Base-by-base conservation (phyloP, 2,113 vertebrate species). In the Cynoglossus semilaevis region DNA sequence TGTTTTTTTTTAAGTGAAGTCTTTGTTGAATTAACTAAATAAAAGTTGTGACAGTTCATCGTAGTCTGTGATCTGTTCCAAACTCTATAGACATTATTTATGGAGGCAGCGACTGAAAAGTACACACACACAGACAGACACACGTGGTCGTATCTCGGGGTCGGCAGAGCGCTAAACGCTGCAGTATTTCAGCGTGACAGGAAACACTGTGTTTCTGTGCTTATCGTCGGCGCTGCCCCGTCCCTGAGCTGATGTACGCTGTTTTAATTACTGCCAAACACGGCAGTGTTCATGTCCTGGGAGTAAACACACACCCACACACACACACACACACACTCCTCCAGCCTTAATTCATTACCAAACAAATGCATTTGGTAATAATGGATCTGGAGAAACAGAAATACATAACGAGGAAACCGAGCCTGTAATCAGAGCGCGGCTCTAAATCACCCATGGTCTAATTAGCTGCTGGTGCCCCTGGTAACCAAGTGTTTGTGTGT, bases 111-210 rank as follows among this genome's bases (percentile, higher is more conserved):
- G 71, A 73, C 62, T 58, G 44, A 82, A 63, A 61, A 65, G 49
- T 48, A 9, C 67, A 57, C 1, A 8, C 61, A 54, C 51, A 74
- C 52, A 70, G 38, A 34, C 44, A 17, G n/a, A 2, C n/a, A 15
- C 15, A 15, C 2, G 55, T 48, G 51, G 50, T 54, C 9, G 49
- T 77, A 77, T 77, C 71, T 66, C 53, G 48, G 60, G 58, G 46
- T 66, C 19, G 45, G 66, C 63, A 74, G 56, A 79, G 73, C 55
- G 12, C 62, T 72, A 81, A 83, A 77, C 69, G 71, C 71, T 74
- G 76, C 74, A 59, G 70, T 85, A 84, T 78, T 78, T 85, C 72
- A 77, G 53, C 10, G 48, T 77, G 74, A 77, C 76, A 77, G 51
- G 48, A 54, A 74, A 64, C 53, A 63, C 52, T 63, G 67, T 70